Base-by-base conservation (phyloP, 1,140 invertebrate species). In the Drosophila tropicalis region DNA sequence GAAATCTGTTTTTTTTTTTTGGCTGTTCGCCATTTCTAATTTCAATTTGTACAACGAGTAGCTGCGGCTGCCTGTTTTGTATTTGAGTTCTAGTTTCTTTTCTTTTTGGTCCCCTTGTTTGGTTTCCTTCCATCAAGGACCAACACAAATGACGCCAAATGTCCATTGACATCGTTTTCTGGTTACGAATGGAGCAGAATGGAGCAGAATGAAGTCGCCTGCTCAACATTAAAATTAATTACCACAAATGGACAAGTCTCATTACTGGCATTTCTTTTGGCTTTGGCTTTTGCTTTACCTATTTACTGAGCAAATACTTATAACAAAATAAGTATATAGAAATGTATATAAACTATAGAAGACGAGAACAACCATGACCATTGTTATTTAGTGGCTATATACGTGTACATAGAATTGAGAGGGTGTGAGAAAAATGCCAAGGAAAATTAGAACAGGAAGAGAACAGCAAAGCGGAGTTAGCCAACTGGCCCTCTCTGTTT, bases 221-320 rank as follows among this genome's bases (percentile, higher is more conserved):
- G 71, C 41, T 69, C 70, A 78, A 64, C 84, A 87, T 87, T 87
- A 81, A 89, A 89, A 89, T 89, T 81, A 89, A 89, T 89, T 89
- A 89, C 84, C 71, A 81, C 77, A 83, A 89, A 87, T 83, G 84
- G 80, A 81, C 78, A 81, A 72, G 76, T 74, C 73, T 87, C 74
- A 78, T 89, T 81, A 87, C 62, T 62, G 54, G 54, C 54, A 41
- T 68, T 80, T 74, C 66, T 62, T 75, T 84, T 61, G 36, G n/a
- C 54, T 29, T 40, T 22, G 32, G n/a, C 54, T 29, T 40, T 22
- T 22, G 19, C 22, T 19, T 34, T 56, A 32, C 55, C 40, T 44
- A 61, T 70, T 10, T 70, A 58, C 39, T 40, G 32, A 39, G 63
- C 61, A 72, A 62, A 34, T 32, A 65, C 19, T 40, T 51, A 62